These are phyloP conservation scores for Sigmodon hispidus DNA, from an alignment of 2,113 vertebrate species.

Conservation along the genomic window DNA sequence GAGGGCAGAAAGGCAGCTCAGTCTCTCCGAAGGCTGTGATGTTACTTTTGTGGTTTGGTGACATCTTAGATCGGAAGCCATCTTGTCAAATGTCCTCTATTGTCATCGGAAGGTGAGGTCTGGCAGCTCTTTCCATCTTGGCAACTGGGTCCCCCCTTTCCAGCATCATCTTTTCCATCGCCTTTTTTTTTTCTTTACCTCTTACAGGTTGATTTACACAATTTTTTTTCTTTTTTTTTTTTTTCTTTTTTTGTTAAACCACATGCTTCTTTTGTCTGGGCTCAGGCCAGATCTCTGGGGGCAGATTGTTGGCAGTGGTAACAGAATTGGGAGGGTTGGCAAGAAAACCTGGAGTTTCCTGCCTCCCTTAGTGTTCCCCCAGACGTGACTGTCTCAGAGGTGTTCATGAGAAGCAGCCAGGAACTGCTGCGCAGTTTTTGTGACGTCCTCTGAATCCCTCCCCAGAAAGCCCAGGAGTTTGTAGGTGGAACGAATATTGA, in stretches of 20 bases:
- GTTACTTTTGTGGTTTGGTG: conserved; percentile 41
- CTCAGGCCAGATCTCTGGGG: conserved; percentile 61
- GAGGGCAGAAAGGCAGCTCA: background rate
- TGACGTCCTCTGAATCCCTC: background rate
- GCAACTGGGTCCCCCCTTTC: conserved; percentile 55
- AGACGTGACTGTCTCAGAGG: conserved; percentile 43
- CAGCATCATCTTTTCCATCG: conserved; percentile 54
- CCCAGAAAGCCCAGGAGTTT: conserved; percentile 79
- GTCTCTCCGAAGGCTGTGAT: conserved; percentile 20
- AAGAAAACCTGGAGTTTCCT: background rate
- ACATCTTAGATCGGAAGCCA: background rate
- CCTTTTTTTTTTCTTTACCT: background rate
- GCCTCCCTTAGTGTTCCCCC: conserved; percentile 13
- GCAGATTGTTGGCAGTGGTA: conserved; percentile 66
- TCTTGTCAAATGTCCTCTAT: background rate
- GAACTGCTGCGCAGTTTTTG: conserved; percentile 15
- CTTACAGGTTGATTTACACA: conserved; percentile 62
- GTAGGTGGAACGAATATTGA: conserved; percentile 73
- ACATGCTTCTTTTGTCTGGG: conserved; percentile 74
- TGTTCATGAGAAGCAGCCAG: background rate
- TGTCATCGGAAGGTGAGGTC: background rate
- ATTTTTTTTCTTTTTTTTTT: background rate
- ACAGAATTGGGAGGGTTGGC: background rate
- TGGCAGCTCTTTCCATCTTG: conserved; percentile 27
- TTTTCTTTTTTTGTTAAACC: conserved; percentile 55